Evolutionary conservation across 2,113 vertebrate species (phyloP).

Genomic region (Prietella phreatophila): DNA sequence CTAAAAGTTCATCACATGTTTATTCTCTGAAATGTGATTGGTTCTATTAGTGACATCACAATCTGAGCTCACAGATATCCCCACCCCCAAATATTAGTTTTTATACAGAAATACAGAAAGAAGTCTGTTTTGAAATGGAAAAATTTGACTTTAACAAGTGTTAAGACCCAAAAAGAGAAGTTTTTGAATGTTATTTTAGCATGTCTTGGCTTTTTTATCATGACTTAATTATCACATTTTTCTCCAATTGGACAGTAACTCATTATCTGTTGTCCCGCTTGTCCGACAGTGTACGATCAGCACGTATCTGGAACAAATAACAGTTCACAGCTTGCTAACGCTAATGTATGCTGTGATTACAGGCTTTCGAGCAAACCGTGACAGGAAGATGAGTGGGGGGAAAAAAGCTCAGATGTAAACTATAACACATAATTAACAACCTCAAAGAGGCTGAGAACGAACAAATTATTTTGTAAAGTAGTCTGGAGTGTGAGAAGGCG

Average conservation of each 20-base stretch:
- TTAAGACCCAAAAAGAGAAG: background rate
- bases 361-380: background rate
- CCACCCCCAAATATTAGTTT: background rate
- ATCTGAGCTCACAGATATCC: background rate
- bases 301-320: background rate
- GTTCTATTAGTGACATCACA: background rate
- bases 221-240: background rate
- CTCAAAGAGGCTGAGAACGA: background rate
- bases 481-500: background rate
- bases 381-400: background rate
- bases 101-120: background rate
- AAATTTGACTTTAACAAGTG: background rate
- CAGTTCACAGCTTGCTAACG: background rate
- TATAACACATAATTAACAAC: background rate
- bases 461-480: background rate
- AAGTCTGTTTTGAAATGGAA: background rate
- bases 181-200: background rate
- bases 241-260: background rate
- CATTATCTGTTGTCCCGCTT: background rate
- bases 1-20: background rate
- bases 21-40: background rate
- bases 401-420: background rate
- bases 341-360: conserved; percentile 1
- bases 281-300: background rate
- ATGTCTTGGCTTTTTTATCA: background rate